Percentiles rank a stretch among this genome's conserved stretches.
phyloP scores from a whole-genome alignment of 1,140 invertebrate genomes.

The Venturia canescens region DNA sequence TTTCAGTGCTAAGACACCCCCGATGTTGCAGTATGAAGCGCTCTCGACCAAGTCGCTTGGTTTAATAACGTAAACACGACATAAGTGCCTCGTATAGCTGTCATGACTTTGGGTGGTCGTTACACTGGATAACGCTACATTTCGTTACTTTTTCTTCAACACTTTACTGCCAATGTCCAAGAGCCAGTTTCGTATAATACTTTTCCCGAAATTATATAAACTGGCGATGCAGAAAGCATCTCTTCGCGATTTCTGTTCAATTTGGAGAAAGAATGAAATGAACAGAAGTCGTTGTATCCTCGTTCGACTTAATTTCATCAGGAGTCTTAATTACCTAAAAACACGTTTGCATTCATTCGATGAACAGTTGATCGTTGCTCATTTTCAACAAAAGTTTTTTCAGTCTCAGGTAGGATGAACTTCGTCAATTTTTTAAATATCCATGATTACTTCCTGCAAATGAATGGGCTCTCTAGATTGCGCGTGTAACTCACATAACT shows the following conservation, averaged over 20 bases:
- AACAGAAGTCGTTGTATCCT: no score
- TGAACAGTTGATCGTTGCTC: not conserved
- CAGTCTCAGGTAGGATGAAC: not conserved
- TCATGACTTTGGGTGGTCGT: constrained; percentile 51
- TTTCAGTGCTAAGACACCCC: constrained; percentile 24
- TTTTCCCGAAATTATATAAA: not conserved
- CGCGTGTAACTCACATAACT: constrained; percentile 2
- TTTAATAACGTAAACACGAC: constrained; percentile 61
- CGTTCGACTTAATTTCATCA: no score
- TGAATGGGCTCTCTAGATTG: not conserved
- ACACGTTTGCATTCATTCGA: no score
- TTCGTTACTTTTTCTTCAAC: constrained; percentile 38
- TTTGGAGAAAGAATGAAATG: no score
- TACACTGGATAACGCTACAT: constrained; percentile 48
- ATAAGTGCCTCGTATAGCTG: constrained; percentile 59
- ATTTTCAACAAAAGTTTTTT: not conserved
- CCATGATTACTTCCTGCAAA: constrained; percentile 4
- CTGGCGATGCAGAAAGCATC: no score
- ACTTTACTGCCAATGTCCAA: constrained; percentile 14
- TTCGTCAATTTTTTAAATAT: not conserved
- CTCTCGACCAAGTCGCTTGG: constrained; percentile 40
- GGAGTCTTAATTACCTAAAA: no score
- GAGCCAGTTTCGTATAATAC: not conserved
- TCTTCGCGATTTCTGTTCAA: no score
- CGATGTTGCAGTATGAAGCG: constrained; percentile 20